Conservation (phyloP, 2,113 vertebrate genomes). For the Manacus vitellinus region DNA sequence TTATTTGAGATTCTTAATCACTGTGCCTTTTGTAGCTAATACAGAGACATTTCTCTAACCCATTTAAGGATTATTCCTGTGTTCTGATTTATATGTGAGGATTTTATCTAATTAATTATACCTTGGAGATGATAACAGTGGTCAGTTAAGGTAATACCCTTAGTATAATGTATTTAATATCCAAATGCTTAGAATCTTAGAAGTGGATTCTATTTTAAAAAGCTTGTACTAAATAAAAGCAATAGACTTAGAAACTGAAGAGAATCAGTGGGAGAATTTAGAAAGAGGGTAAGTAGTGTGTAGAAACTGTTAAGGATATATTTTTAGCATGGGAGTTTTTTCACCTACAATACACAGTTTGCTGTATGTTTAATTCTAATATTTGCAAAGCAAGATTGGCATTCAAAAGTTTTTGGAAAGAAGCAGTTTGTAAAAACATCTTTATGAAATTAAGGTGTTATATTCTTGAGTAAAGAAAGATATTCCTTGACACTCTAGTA, state of each 20-base stretch:
- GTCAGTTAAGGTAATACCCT: neutral
- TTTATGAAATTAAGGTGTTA: neutral
- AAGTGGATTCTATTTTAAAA: neutral
- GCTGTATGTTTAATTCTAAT: neutral
- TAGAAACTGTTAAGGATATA: neutral
- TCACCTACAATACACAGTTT: neutral
- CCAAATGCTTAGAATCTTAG: neutral
- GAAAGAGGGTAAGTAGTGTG: neutral
- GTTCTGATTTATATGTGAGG: neutral
- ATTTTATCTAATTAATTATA: neutral
- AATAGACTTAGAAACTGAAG: neutral
- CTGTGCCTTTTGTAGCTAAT: neutral
- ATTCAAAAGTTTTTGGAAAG: neutral
- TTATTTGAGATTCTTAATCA: neutral
- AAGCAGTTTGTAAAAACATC: neutral
- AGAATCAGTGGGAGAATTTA: neutral
- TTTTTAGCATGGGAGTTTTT: rapidly evolving
- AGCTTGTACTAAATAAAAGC: neutral
- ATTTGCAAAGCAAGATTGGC: neutral
- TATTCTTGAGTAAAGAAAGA: neutral
- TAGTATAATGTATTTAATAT: neutral
- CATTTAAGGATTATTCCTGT: neutral
- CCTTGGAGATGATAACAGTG: neutral
- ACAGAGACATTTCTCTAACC: neutral
- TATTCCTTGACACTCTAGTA: neutral